Evolutionary conservation across 1,140 invertebrate genomes (phyloP), one percentile per base, ranked within the genome.

Genomic region (Goniozus legneri): DNA sequence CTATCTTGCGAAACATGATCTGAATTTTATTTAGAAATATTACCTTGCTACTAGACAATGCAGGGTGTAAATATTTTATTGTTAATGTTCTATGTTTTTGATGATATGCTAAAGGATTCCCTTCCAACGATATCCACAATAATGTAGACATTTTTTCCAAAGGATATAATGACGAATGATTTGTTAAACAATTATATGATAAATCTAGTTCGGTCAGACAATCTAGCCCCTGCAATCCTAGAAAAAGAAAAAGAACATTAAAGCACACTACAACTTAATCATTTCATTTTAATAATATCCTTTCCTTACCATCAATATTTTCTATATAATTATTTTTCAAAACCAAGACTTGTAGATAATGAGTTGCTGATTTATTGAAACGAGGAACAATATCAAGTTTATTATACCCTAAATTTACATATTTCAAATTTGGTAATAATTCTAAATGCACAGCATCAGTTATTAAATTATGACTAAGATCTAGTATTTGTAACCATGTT

Each of bases 361-460:
- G 71, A 27, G 58, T 74, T 2, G 73, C 65, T 13, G 75, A 63
- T 54, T 76, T 76, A 53, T 78, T 78, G 44, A 85, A 79, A 4
- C 52, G 50, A 10, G 83, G 82, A 38, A 84, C 58, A 35, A 54
- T 47, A 39, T 79, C 77, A n/a, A 85, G 58, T 60, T 80, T 80
- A 56, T 85, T 85, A 52, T 76, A 85, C 24, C 80, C 78, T 13
- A 85, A 58, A 71, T 85, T 83, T 2, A 84, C 58, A 50, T 79
- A 75, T 58, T 80, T 83, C 8, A 85, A 64, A 60, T 82, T 80
- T 10, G 78, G 78, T 22, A 85, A 62, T 71, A 71, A 80, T 18
- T 65, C 69, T 3, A 85, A 60, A 37, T 80, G 71, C 4, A 56
- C 52, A 0, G 68, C 69, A 31, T 46, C 62, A 3, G 52, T 50